Conservation (phyloP, 2,797 vertebrate genomes). For the Acestrorhynchus altus region DNA sequence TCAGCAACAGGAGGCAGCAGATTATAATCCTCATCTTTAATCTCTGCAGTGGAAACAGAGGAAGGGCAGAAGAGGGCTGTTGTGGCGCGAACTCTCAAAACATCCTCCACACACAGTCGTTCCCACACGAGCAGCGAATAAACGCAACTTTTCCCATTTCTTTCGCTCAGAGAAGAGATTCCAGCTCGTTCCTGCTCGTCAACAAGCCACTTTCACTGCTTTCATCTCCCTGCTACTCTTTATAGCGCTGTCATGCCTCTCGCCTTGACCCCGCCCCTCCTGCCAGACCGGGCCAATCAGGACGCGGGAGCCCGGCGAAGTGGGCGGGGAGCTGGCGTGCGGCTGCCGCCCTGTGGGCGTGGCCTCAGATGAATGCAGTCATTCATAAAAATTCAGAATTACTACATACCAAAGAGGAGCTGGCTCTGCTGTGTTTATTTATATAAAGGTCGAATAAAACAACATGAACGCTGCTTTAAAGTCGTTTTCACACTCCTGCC, state of each 20-base stretch:
- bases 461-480: constrained; percentile 78
- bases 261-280: constrained; percentile 65
- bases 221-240: constrained; percentile 58
- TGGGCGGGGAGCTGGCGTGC: constrained; percentile 26
- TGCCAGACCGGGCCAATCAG: constrained; percentile 68
- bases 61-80: not conserved
- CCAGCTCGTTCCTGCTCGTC: constrained; percentile 41
- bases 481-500: constrained; percentile 72
- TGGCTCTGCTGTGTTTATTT: constrained; percentile 75
- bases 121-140: not conserved
- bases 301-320: constrained; percentile 55
- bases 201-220: constrained; percentile 59
- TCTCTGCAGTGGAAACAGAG: not conserved
- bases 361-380: constrained; percentile 79
- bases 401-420: constrained; percentile 77
- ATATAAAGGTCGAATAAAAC: constrained; percentile 71
- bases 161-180: not conserved
- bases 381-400: constrained; percentile 84
- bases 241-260: constrained; percentile 67
- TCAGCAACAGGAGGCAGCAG: constrained; percentile 61
- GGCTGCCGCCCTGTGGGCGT: constrained; percentile 65
- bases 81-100: not conserved
- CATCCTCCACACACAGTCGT: not conserved
- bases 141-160: not conserved
- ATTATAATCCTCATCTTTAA: constrained; percentile 73